Base-by-base conservation (phyloP, 2,888 invertebrate species). In the Dysmachus trigonus region DNA sequence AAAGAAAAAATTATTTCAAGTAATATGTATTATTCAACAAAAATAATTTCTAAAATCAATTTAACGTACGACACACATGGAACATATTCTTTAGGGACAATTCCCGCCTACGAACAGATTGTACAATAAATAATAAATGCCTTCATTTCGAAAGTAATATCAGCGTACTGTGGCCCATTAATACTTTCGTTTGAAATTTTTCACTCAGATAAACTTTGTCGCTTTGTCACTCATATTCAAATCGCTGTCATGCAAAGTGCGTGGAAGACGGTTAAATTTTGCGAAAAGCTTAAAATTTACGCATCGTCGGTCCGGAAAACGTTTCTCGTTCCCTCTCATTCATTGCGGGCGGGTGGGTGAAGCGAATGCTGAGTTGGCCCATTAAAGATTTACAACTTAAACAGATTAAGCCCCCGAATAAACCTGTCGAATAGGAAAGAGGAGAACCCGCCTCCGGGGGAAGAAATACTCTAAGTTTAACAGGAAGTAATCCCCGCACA, bases 371-470 rank as follows among this genome's bases (percentile, higher is more conserved):
- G 83, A 83, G 83, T 83, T 83, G 72, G 83, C 31, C 83, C 83
- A 83, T 83, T 83, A 72, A 83, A 83, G 83, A 83, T 83, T 83
- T 83, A 83, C 72, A 83, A 83, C 83, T 83, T 83, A 83, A 83
- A 83, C 72, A 83, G 83, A 83, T 83, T 83, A 83, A 41, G 62
- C 47, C 41, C 27, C 41, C 22, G 33, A 83, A 72, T 72, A 83
- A 82, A 83, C 41, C 83, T 72, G 72, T 72, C 83, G 72, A 72
- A 72, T 38, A 18, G 83, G 27, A 72, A 72, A 72, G 27, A 18
- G 83, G 27, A 72, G 71, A 15, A 18, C 38, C 72, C 31, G 72
- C 22, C 41, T 33, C 35, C 31, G 35, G 38, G 31, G n/a, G n/a
- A n/a, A n/a, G n/a, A n/a, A n/a, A 62, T 82, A 35, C 27, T 83